These are phyloP conservation scores for Anarrhichthys ocellatus DNA, from an alignment of 2,113 vertebrate species.

Conservation along the genomic window DNA sequence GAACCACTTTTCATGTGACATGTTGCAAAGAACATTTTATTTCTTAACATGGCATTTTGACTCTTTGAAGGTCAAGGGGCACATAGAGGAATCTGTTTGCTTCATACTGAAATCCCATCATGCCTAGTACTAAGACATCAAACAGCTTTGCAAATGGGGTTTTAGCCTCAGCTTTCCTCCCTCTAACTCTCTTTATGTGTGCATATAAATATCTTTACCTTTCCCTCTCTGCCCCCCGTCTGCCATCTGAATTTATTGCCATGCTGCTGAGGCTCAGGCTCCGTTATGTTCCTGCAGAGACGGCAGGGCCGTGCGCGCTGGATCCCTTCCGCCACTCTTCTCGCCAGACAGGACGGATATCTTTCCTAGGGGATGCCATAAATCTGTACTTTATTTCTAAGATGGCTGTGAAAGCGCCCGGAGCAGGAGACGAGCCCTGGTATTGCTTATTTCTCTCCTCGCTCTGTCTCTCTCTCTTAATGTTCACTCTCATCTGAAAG, in stretches of 20 bases:
- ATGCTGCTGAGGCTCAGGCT: conserved; percentile 22
- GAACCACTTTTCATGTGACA: background rate
- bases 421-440: background rate
- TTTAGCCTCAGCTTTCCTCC: conserved; percentile 16
- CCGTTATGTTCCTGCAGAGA: conserved; percentile 66
- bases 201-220: conserved; percentile 56
- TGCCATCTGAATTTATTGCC: conserved; percentile 41
- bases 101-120: conserved; percentile 45
- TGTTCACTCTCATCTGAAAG: background rate
- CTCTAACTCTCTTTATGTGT: conserved; percentile 25
- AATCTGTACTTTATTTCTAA: conserved; percentile 55
- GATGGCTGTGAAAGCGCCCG: conserved; percentile 28
- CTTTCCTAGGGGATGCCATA: conserved; percentile 37
- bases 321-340: conserved; percentile 15
- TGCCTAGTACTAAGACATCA: conserved; percentile 36
- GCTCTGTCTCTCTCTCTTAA: background rate
- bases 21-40: background rate
- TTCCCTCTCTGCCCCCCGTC: conserved; percentile 10
- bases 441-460: conserved; percentile 19
- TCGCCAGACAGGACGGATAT: conserved; percentile 41
- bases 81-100: conserved; percentile 24
- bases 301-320: conserved; percentile 10
- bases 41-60: background rate
- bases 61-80: conserved; percentile 23
- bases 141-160: conserved; percentile 41